Conservation (phyloP, 2,888 invertebrate genomes). For the Cacoxenus indagator region DNA sequence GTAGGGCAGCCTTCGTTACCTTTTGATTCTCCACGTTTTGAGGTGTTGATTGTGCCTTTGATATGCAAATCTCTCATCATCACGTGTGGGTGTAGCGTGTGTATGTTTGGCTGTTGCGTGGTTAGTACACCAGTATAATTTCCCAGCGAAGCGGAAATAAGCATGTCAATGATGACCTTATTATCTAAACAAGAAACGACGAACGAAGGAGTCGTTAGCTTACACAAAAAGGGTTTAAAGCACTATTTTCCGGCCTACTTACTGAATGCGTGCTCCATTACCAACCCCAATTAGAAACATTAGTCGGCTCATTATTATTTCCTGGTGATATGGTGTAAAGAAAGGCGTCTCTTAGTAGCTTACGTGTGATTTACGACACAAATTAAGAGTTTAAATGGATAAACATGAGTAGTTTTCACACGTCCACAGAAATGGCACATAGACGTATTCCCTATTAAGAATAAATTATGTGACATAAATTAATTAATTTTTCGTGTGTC, state of each 20-base stretch:
- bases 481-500: constrained; percentile 57
- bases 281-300: constrained; percentile 59
- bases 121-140: neutral
- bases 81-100: neutral
- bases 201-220: constrained; percentile 39
- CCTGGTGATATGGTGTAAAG: neutral
- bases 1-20: constrained; percentile 11
- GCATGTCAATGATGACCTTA: constrained; percentile 41
- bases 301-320: constrained; percentile 34
- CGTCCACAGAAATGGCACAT: constrained; percentile 27
- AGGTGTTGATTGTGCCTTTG: constrained; percentile 64
- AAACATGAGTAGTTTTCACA: constrained; percentile 61
- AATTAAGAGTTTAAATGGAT: constrained; percentile 60
- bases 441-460: constrained; percentile 43
- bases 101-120: neutral
- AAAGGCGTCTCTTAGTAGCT: neutral
- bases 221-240: constrained; percentile 47
- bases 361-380: constrained; percentile 55
- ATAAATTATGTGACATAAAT: constrained; percentile 57
- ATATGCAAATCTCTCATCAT: constrained; percentile 54
- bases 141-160: constrained; percentile 52
- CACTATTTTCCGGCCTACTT: constrained; percentile 33
- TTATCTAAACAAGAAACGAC: constrained; percentile 35
- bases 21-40: constrained; percentile 40
- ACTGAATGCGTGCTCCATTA: constrained; percentile 34